Base-by-base conservation (phyloP, 53 echinoderm and acorn worm species). In the Crossaster papposus region DNA sequence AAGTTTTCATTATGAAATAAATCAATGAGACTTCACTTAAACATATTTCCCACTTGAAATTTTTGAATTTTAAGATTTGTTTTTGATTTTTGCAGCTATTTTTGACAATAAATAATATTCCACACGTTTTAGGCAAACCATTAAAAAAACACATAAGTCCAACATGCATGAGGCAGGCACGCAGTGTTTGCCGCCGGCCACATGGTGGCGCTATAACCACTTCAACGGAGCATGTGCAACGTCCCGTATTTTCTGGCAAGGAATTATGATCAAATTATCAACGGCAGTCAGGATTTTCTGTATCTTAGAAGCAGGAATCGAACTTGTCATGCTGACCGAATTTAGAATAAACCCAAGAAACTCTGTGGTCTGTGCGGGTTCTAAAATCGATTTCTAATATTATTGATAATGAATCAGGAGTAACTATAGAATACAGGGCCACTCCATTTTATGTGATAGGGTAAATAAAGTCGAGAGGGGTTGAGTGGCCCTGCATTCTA, bases 61-160 rank as follows among this genome's bases (percentile, higher is more conserved):
- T 32, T 29, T 51, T n/a, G n/a, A n/a, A n/a, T n/a, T n/a, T 31
- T 12, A 36, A 31, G 11, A 28, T 34, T 81, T 20, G 53, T 32
- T 20, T 2, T 71, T 50, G 72, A 36, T 26, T 52, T 65, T 50
- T 71, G 24, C 29, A 51, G 70, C 72, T 84, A 84, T 71, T n/a
- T n/a, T 84, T 71, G 72, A 72, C 72, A 84, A 84, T 84, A 84
- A 84, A 84, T 29, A 24, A 71, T 72, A 84, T 84, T 84, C 72
- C 84, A 84, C 84, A 72, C 84, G 52, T 84, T 72, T n/a, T n/a
- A 84, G 51, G 72, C 73, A 84, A 84, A 84, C 52, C 53, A 51
- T 71, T 72, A 84, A 54, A 65, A 83, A 9, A 44, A 44, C 23
- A 62, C 26, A n/a, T 26, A 26, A 68, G n/a, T n/a, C n/a, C n/a